Conservation (phyloP, 2,113 vertebrate species). For the Tricholaema leucomelas region DNA sequence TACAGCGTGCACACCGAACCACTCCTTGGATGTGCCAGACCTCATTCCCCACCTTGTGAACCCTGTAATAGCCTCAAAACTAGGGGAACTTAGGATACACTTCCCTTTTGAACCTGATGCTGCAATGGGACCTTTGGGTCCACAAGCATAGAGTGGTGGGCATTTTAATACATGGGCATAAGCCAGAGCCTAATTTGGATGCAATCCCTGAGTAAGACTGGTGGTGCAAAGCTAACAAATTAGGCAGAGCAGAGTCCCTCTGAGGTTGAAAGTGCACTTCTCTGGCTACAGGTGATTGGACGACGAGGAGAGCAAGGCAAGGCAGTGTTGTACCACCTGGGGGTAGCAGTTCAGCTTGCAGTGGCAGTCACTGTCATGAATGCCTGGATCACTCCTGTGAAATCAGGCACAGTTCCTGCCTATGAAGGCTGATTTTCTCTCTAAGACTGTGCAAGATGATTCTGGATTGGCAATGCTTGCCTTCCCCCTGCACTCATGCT, state of each 20-base stretch:
- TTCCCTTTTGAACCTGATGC: neutral
- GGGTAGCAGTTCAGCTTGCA: neutral
- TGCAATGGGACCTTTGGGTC: rapidly evolving
- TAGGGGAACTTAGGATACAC: neutral
- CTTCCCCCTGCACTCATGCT: rapidly evolving
- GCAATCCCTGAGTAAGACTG: neutral
- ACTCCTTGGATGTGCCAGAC: neutral
- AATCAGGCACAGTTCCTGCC: neutral
- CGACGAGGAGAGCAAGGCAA: neutral
- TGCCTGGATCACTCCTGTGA: neutral
- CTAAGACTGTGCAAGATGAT: neutral
- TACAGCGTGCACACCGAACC: neutral
- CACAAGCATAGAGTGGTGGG: neutral
- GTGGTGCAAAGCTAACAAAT: neutral
- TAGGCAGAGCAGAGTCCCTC: neutral
- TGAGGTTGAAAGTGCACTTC: neutral
- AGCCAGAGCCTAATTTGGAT: neutral
- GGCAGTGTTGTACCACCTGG: neutral
- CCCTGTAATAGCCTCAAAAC: neutral
- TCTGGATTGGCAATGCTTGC: neutral
- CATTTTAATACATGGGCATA: neutral
- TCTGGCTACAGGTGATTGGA: neutral
- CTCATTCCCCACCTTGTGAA: neutral
- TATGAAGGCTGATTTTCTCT: neutral
- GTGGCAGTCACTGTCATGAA: rapidly evolving